A percentile compares a stretch with the other conserved stretches of the same genome.
These are phyloP conservation scores for Listronotus bonariensis DNA, from an alignment of 1,140 invertebrate genomes.

Conservation along the genomic window DNA sequence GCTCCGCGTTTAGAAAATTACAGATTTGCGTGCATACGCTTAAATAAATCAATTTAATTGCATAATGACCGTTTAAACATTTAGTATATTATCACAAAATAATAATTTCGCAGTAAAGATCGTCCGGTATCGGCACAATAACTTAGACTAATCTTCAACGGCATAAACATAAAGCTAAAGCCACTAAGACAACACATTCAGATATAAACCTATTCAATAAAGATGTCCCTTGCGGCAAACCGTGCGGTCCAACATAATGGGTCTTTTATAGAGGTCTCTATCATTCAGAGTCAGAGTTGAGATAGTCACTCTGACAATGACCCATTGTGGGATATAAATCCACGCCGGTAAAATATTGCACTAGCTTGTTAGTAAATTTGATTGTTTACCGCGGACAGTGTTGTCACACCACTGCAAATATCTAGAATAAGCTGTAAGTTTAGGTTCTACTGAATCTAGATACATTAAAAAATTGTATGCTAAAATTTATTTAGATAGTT, in stretches of 20 bases:
- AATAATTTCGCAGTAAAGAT: constrained; percentile 9
- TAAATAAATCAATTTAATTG: no score
- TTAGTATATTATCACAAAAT: neutral
- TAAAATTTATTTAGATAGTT: no score
- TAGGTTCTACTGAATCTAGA: no score
- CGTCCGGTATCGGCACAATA: constrained; percentile 13
- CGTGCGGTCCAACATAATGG: constrained; percentile 36
- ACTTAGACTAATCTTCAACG: constrained; percentile 29
- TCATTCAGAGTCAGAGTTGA: constrained; percentile 33
- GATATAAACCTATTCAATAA: constrained; percentile 38
- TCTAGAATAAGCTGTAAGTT: no score
- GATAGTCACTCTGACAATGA: constrained; percentile 36
- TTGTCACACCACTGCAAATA: no score
- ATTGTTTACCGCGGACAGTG: constrained; percentile 8
- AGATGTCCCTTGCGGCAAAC: constrained; percentile 36
- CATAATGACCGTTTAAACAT: no score
- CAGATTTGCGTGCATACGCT: no score
- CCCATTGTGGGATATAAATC: constrained; percentile 35
- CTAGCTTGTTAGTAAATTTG: constrained; percentile 21
- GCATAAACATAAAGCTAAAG: constrained; percentile 30
- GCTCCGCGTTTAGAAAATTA: no score
- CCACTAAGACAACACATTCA: constrained; percentile 31
- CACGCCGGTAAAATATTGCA: constrained; percentile 12
- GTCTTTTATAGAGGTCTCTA: constrained; percentile 38
- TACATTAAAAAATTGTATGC: no score